Evolutionary conservation across 2,113 vertebrate species (phyloP), one percentile per base, ranked within the genome.

Genomic region (Sinocyclocheilus anophthalmus): DNA sequence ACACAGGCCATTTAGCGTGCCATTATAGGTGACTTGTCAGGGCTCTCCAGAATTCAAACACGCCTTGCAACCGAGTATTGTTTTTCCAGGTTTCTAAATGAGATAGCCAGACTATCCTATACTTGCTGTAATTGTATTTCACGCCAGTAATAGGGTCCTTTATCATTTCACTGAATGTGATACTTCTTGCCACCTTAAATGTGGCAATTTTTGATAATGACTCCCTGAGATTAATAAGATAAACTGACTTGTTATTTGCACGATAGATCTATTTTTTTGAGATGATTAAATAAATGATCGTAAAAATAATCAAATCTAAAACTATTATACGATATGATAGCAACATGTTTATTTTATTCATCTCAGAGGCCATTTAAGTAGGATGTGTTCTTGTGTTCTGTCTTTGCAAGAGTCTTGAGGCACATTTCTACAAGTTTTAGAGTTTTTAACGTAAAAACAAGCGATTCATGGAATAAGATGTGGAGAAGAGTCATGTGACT

Each of bases 401-500:
- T 33, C 65, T 70, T 20, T 70, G 16, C 30, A 37, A 10, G 3
- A 70, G 67, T 70, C 33, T 39, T 22, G 9, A 11, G 67, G 33
- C 3, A 18, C 18, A 11, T 4, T 14, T 16, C 13, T 8, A 42
- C 42, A 42, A 42, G 42, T 37, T 72, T 18, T 5, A 39, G 8
- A 5, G 0, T 5, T 72, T 72, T 72, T 11, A 39, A 70, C 67
- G 1, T 37, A 9, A 59, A 57, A 70, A 70, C 26, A 7, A 16
- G 3, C 0, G 4, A 22, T 10, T 33, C 14, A 1, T 72, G 18
- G 9, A 18, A 42, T 22, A 22, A 72, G 18, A 42, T 42, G 9
- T 5, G 18, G 37, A 42, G 18, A 39, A 72, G 96, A 97, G 16
- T 93, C 96, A 0, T 97, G 97, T 33, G 97, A 99, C 90, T 99